Percentiles rank a stretch among this genome's conserved stretches.
Evolutionary conservation across 2,113 vertebrate species (phyloP).

Genomic region (Thomomys bottae): DNA sequence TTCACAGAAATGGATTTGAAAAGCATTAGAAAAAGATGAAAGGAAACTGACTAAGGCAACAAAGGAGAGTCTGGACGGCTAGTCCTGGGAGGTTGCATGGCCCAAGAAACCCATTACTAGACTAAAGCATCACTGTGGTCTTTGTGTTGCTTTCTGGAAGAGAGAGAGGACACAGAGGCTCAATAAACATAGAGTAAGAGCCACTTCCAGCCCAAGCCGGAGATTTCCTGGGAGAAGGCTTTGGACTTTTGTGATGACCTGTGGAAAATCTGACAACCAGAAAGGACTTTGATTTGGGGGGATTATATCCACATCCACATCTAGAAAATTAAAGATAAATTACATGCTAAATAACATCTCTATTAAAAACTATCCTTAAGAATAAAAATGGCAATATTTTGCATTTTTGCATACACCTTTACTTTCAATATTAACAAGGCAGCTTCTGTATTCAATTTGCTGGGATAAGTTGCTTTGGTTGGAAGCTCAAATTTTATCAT

Average conservation of each 20-base stretch:
- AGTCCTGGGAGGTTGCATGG: background rate
- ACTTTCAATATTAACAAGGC: background rate
- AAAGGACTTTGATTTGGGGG: no score
- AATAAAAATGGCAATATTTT: background rate
- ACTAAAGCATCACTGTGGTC: no score
- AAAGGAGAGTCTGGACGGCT: background rate
- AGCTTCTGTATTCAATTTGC: background rate
- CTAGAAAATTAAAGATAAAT: background rate
- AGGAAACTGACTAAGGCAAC: background rate
- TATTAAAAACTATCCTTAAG: background rate
- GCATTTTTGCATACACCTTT: background rate
- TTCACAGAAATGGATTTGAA: background rate
- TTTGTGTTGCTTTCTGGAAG: background rate
- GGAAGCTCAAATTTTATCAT: background rate
- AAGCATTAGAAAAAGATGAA: background rate
- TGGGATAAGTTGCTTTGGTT: background rate
- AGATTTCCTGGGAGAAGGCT: background rate
- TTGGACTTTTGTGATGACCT: background rate
- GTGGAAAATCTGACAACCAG: background rate
- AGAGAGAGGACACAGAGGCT: background rate
- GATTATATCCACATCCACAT: background rate
- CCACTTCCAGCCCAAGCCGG: background rate
- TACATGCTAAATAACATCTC: background rate
- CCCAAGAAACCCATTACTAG: accelerated
- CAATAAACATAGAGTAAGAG: background rate